phyloP scores from a whole-genome alignment of 2,113 vertebrate species.

The Picathartes gymnocephalus region DNA sequence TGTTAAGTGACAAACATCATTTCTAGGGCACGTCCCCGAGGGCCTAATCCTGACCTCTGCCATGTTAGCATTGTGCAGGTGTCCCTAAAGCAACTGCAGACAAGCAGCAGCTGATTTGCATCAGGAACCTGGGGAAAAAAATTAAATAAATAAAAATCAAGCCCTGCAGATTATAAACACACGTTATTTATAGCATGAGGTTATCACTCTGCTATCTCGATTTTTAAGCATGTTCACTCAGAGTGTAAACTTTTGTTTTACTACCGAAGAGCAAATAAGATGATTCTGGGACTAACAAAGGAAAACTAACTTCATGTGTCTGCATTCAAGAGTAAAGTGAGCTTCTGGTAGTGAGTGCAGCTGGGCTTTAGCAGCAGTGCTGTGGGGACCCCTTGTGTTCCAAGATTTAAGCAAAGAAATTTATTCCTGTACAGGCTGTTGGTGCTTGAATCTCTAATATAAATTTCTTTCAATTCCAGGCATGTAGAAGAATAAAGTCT shows the following conservation, averaged over 20 bases:
- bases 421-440: background rate
- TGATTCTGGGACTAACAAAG: background rate
- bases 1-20: background rate
- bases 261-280: background rate
- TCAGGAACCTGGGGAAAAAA: background rate
- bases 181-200: background rate
- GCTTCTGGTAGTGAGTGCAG: background rate
- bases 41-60: background rate
- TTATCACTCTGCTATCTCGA: background rate
- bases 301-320: background rate
- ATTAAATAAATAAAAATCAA: background rate
- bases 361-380: background rate
- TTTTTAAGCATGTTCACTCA: background rate
- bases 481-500: background rate
- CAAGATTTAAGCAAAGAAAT: background rate
- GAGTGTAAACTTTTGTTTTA: background rate
- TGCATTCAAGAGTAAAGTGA: background rate
- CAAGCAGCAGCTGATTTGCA: slow-evolving; percentile 10
- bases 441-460: background rate
- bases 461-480: background rate
- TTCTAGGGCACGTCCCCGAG: background rate
- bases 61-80: background rate
- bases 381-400: slow-evolving; percentile 69
- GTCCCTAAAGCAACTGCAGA: background rate
- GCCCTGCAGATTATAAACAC: background rate